These are phyloP conservation scores for Homarus gammarus DNA, from an alignment of 2,888 invertebrate species.

Conservation along the genomic window DNA sequence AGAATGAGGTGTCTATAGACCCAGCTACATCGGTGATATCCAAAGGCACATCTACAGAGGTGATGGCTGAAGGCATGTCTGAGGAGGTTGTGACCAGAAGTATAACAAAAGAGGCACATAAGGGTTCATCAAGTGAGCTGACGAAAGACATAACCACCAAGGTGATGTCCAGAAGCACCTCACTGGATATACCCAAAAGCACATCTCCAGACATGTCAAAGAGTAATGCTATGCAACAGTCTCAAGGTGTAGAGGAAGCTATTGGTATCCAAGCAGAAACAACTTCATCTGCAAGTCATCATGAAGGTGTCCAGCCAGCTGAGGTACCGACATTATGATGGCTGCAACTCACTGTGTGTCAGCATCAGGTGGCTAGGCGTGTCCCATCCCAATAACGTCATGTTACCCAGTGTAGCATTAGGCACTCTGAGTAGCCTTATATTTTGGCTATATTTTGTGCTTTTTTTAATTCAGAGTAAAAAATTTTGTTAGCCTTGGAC, in stretches of 20 bases:
- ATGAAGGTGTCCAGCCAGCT: slow-evolving; percentile 19
- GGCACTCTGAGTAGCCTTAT: slow-evolving; percentile 29
- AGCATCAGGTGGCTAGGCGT: slow-evolving; percentile 40
- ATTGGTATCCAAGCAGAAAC: slow-evolving; percentile 15
- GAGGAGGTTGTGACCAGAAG: slow-evolving; percentile 8
- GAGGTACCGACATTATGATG: slow-evolving; percentile 52
- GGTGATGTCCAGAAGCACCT: neutral
- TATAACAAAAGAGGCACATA: neutral
- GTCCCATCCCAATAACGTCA: slow-evolving; percentile 48
- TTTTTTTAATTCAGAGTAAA: slow-evolving; percentile 40
- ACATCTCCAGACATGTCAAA: neutral
- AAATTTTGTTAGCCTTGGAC: neutral
- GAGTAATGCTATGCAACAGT: neutral
- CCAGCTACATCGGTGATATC: slow-evolving; percentile 1
- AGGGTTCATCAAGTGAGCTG: neutral
- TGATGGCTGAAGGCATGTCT: slow-evolving; percentile 15
- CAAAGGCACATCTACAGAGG: slow-evolving; percentile 37
- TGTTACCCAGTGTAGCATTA: slow-evolving; percentile 58
- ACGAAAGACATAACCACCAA: neutral
- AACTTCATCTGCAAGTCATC: slow-evolving; percentile 5
- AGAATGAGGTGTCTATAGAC: neutral
- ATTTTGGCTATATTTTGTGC: slow-evolving; percentile 21
- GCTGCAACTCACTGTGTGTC: slow-evolving; percentile 43
- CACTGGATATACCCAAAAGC: neutral
- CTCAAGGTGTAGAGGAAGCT: neutral